phyloP scores from a whole-genome alignment of 2,888 invertebrate species.

The Drosophila birchii region DNA sequence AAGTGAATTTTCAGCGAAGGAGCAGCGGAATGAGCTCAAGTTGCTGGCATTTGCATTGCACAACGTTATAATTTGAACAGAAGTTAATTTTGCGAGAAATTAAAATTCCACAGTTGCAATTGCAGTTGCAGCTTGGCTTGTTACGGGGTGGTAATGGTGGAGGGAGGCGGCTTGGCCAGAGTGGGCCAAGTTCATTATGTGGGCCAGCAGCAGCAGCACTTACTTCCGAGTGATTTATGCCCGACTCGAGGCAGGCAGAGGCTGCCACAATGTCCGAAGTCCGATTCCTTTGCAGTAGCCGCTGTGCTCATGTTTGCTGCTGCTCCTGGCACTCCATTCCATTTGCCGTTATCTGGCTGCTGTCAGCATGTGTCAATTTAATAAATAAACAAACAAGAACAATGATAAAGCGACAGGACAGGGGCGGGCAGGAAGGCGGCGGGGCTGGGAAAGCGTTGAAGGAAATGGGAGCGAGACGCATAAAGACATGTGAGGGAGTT shows the following conservation, averaged over 20 bases:
- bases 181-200: conserved; percentile 47
- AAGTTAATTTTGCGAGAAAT: conserved; percentile 77
- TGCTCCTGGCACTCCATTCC: conserved; percentile 39
- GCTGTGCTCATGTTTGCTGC: conserved; percentile 13
- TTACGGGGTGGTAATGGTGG: conserved; percentile 12
- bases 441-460: not conserved
- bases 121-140: conserved; percentile 47
- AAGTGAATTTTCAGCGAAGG: conserved; percentile 39
- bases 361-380: conserved; percentile 79
- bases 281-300: conserved; percentile 51
- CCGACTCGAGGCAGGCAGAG: conserved; percentile 29
- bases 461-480: conserved; percentile 17
- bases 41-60: conserved; percentile 68
- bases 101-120: conserved; percentile 60
- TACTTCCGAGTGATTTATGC: conserved; percentile 69
- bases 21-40: conserved; percentile 14
- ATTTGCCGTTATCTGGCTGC: conserved; percentile 52
- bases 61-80: conserved; percentile 59
- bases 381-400: conserved; percentile 67
- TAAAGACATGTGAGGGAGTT: conserved; percentile 30
- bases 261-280: conserved; percentile 49
- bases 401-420: conserved; percentile 54
- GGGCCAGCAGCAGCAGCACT: conserved; percentile 40
- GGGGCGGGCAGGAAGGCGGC: conserved; percentile 7
- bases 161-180: not conserved